A percentile compares a stretch with the other conserved stretches of the same genome.
Conservation (phyloP, 2,113 vertebrate genomes). For the Hemichromis elongatus region DNA sequence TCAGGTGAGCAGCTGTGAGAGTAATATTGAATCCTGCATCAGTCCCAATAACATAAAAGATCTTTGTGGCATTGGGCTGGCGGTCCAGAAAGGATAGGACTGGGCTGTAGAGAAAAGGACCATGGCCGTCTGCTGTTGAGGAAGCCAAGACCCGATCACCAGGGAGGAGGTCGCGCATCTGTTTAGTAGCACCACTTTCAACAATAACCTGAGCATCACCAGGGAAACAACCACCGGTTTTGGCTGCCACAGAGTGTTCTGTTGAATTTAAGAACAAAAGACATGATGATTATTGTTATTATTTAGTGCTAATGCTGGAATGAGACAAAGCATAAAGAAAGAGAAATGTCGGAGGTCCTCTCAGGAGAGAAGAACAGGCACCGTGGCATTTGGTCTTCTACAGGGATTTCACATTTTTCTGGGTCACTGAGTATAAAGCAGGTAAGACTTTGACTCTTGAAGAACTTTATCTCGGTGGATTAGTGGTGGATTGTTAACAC, state of each 20-base stretch:
- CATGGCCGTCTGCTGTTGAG: slow-evolving; percentile 71
- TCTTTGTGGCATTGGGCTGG: slow-evolving; percentile 69
- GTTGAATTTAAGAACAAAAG: slow-evolving; percentile 17
- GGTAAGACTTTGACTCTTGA: slow-evolving; percentile 50
- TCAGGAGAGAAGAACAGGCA: background rate
- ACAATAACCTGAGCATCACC: slow-evolving; percentile 78
- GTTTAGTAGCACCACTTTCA: slow-evolving; percentile 74
- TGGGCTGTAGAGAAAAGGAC: slow-evolving; percentile 83
- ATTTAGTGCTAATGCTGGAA: background rate
- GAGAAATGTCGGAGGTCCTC: background rate
- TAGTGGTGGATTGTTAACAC: slow-evolving; percentile 41
- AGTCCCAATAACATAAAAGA: slow-evolving; percentile 85
- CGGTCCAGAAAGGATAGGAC: slow-evolving; percentile 91
- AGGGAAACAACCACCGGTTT: slow-evolving; percentile 95
- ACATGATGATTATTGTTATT: background rate
- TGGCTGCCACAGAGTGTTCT: slow-evolving; percentile 97
- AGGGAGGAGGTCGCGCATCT: slow-evolving; percentile 79
- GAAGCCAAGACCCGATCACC: slow-evolving; percentile 89
- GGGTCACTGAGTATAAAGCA: slow-evolving; percentile 41
- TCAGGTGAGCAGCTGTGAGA: slow-evolving; percentile 88
- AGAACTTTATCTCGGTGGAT: slow-evolving; percentile 51
- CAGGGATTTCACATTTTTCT: background rate
- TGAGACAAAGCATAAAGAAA: background rate
- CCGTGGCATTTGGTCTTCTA: background rate
- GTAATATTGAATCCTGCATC: slow-evolving; percentile 75